Percentiles rank a stretch among this genome's conserved stretches.
Evolutionary conservation across 2,888 invertebrate species (phyloP).

Genomic region (Amphiduros pacificus): DNA sequence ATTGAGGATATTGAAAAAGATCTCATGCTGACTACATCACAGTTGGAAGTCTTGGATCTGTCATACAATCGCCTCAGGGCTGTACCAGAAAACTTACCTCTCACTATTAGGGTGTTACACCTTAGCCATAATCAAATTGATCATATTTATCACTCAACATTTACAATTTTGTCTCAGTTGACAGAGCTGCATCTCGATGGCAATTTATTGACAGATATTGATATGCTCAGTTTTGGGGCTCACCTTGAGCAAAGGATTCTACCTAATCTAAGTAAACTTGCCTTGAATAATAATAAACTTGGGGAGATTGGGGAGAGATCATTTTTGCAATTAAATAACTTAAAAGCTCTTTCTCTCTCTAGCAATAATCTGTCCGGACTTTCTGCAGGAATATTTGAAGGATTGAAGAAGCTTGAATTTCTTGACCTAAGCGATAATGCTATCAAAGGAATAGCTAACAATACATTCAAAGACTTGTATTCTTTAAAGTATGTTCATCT

Average conservation of each 20-base stretch:
- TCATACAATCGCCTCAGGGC: constrained; percentile 11
- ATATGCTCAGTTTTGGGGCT: neutral
- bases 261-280: constrained; percentile 10
- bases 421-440: constrained; percentile 22
- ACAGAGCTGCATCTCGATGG: constrained; percentile 15
- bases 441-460: constrained; percentile 1
- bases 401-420: constrained; percentile 7
- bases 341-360: constrained; percentile 17
- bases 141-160: neutral
- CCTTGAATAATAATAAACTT: constrained; percentile 19
- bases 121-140: constrained; percentile 15
- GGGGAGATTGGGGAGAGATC: neutral
- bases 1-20: too few relatives aligned
- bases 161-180: constrained; percentile 1
- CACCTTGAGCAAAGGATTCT: too few relatives aligned
- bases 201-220: constrained; percentile 6
- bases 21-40: too few relatives aligned
- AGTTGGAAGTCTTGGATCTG: constrained; percentile 19
- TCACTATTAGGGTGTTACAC: constrained; percentile 4
- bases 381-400: neutral
- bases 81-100: constrained; percentile 9
- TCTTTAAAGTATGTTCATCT: constrained; percentile 17
- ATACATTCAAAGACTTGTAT: constrained; percentile 6
- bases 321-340: constrained; percentile 3
- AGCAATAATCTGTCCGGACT: constrained; percentile 10